phyloP scores from a whole-genome alignment of 2,888 invertebrate genomes.

The Athalia cordata region DNA sequence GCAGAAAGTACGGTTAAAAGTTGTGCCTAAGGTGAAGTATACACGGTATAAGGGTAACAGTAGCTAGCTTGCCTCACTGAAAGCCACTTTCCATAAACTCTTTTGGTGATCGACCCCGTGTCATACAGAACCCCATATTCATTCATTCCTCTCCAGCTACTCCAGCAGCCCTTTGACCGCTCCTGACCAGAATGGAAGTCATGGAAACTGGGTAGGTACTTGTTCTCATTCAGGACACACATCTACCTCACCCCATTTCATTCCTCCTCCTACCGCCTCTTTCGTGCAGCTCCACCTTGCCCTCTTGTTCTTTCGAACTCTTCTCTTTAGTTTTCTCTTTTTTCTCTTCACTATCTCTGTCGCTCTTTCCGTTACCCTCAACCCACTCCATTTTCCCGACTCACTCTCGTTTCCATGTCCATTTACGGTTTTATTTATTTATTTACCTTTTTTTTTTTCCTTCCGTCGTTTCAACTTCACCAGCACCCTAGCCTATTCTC shows the following conservation, averaged over 20 bases:
- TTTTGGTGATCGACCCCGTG: conserved; percentile 37
- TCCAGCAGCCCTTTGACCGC: conserved; percentile 14
- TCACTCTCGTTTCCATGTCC: conserved; percentile 11
- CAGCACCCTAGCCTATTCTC: neutral
- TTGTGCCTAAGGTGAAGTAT: conserved; percentile 7
- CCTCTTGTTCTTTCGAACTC: conserved; percentile 33
- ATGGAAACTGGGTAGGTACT: conserved; percentile 35
- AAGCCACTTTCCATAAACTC: conserved; percentile 38
- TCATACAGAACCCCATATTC: conserved; percentile 42
- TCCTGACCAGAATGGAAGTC: conserved; percentile 35
- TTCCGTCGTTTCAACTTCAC: neutral
- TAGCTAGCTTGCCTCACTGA: neutral
- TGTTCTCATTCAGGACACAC: conserved; percentile 39
- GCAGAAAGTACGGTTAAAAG: conserved; percentile 9
- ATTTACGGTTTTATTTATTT: too few species aligned
- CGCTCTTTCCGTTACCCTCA: neutral
- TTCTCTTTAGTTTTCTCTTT: neutral
- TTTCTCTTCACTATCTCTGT: neutral
- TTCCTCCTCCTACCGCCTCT: neutral
- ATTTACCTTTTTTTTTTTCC: too few species aligned
- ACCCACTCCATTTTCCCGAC: conserved; percentile 13
- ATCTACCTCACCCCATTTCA: conserved; percentile 22
- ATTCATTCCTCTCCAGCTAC: conserved; percentile 27
- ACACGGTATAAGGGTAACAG: neutral
- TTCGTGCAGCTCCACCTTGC: conserved; percentile 8